Base-by-base conservation (phyloP, 2,888 invertebrate species). In the Hedychridium roseum region DNA sequence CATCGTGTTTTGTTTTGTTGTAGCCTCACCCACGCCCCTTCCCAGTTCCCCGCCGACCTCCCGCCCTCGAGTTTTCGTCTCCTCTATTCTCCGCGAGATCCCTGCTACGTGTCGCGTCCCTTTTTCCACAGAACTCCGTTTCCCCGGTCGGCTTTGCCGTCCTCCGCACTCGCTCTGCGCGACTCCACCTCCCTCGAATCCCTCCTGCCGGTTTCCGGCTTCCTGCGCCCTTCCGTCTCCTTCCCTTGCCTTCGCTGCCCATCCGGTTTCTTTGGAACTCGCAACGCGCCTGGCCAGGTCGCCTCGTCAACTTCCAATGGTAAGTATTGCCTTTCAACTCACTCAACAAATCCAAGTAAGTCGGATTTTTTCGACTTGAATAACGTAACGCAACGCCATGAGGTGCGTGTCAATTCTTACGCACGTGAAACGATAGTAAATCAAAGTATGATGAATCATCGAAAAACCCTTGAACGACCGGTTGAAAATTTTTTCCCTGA, bases 1-100 rank as follows among this genome's bases (percentile, higher is more conserved):
- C 77, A 73, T 77, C 77, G 76, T 77, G 77, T 76, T 77, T 77
- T 74, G 75, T 77, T 76, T 77, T 77, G 69, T 77, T 77, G 76
- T 77, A 77, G 76, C 77, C 66, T 66, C 60, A 59, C 53, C 66
- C 56, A 57, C 51, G 51, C 50, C 54, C 57, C 42, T 37, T 41
- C 52, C 56, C 54, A 16, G 50, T 46, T 43, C 47, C 49, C 51
- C 17, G 54, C 53, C 50, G 49, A 49, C 50, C 57, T 60, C 62
- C 60, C 49, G 52, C 60, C 57, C 63, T 48, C 60, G 57, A 63
- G 62, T 57, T 59, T 56, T 61, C 61, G 53, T 49, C 54, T 60
- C 55, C 52, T 51, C 42, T 44, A 31, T 32, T 58, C 57, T 60
- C 50, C 51, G 47, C 50, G 52, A 57, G 52, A 46, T 56, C 63